Evolutionary conservation across 2,797 vertebrate genomes (phyloP).

Genomic region (Siniperca obscura): DNA sequence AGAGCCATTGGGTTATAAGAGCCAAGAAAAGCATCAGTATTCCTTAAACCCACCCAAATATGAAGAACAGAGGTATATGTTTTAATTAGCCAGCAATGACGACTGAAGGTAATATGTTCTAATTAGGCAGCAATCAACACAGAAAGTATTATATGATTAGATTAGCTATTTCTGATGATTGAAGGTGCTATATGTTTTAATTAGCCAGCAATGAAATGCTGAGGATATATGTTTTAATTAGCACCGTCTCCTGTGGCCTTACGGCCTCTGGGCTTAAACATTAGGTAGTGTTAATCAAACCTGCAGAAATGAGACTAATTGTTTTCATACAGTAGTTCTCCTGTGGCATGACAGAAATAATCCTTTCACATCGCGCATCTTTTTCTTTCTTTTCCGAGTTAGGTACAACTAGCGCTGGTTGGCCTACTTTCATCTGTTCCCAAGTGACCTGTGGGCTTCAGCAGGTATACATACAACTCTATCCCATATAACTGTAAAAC

Average conservation of each 20-base stretch:
- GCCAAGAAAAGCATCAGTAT: constrained; percentile 27
- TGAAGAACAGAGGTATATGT: constrained; percentile 60
- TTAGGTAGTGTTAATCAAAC: constrained; percentile 80
- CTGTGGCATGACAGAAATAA: constrained; percentile 73
- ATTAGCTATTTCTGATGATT: constrained; percentile 75
- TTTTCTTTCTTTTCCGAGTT: constrained; percentile 3
- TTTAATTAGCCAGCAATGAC: constrained; percentile 74
- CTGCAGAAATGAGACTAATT: constrained; percentile 81
- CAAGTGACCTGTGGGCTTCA: constrained; percentile 47
- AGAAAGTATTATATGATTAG: constrained; percentile 69
- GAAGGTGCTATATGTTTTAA: constrained; percentile 80
- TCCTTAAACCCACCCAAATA: constrained; percentile 31
- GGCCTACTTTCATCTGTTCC: constrained; percentile 71
- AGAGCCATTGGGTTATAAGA: not conserved
- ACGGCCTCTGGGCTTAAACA: constrained; percentile 69
- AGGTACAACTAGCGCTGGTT: constrained; percentile 41
- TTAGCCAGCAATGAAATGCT: constrained; percentile 67
- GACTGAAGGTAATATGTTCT: constrained; percentile 71
- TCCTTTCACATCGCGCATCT: constrained; percentile 48
- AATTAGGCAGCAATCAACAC: constrained; percentile 76
- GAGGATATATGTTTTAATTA: constrained; percentile 83
- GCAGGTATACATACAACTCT: constrained; percentile 42
- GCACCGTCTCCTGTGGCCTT: constrained; percentile 69
- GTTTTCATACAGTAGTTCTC: constrained; percentile 73
- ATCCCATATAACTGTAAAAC: constrained; percentile 19